Conservation (phyloP, 2,113 vertebrate genomes). For the Leucopsar rothschildi region DNA sequence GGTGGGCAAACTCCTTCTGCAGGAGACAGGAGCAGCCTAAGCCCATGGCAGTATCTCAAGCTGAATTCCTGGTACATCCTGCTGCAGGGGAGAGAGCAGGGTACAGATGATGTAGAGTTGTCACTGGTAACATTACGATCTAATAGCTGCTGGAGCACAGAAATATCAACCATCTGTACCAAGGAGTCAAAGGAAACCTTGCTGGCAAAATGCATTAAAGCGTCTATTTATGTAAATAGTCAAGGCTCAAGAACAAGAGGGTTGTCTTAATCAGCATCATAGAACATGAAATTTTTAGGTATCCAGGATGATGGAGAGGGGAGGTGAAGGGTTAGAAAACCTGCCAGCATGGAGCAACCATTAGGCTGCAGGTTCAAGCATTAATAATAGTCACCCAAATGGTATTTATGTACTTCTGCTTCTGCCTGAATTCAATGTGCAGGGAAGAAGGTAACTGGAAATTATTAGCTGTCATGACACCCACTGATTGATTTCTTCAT, state of each 20-base stretch:
- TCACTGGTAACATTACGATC: not conserved
- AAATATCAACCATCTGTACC: slow-evolving; percentile 55
- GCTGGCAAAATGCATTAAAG: slow-evolving; percentile 41
- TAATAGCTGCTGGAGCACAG: not conserved
- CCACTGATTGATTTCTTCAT: not conserved
- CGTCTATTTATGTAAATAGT: slow-evolving; percentile 22
- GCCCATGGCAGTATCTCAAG: not conserved
- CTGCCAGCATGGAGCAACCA: not conserved
- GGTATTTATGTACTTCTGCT: not conserved
- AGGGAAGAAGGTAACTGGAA: not conserved
- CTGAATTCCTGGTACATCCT: not conserved
- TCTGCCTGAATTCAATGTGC: not conserved
- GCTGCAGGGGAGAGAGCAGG: not conserved
- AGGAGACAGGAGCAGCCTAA: not conserved
- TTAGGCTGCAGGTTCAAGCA: not conserved
- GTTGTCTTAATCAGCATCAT: not conserved
- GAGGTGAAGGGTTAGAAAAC: slow-evolving; percentile 1
- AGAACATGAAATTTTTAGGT: not conserved
- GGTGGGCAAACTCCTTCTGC: not conserved
- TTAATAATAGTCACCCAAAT: not conserved
- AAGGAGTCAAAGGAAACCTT: slow-evolving; percentile 2
- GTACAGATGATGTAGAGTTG: not conserved
- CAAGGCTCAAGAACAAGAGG: not conserved
- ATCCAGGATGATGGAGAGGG: not conserved
- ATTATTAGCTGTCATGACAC: not conserved